Conservation (phyloP, 1,140 invertebrate species). For the Bombus cullumanus region DNA sequence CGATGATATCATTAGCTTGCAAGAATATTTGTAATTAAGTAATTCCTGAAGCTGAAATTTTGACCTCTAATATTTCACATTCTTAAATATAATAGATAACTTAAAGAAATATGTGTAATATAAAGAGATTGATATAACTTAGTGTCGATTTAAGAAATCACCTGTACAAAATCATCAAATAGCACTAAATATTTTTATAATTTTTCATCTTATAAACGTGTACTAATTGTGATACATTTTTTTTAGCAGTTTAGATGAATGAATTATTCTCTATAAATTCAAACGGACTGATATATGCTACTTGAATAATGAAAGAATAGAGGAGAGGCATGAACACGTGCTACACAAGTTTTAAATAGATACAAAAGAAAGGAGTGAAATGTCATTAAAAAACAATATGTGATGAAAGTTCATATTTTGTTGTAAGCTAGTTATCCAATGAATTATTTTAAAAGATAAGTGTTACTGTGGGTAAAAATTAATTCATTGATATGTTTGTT, state of each 20-base stretch:
- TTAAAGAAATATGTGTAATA: not conserved
- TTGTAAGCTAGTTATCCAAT: conserved; percentile 9
- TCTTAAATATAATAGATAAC: not conserved
- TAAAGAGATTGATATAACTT: not conserved
- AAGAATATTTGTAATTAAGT: not conserved
- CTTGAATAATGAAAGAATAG: not conserved
- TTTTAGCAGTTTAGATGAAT: conserved; percentile 60
- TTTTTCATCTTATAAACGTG: not conserved
- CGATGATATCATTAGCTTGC: not conserved
- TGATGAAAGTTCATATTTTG: conserved; percentile 37
- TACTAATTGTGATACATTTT: conserved; percentile 47
- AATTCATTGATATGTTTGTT: conserved; percentile 42
- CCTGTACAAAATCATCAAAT: not conserved
- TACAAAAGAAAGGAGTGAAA: not conserved
- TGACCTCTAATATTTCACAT: not conserved
- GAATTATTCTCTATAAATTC: conserved; percentile 38
- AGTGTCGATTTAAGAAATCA: not conserved
- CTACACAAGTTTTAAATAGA: not conserved
- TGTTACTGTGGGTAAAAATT: not conserved
- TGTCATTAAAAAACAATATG: conserved; percentile 1
- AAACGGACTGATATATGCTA: not conserved
- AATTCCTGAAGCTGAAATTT: not conserved
- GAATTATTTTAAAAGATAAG: not conserved
- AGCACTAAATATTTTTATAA: not conserved
- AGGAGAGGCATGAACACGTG: not conserved